These are phyloP conservation scores for Archips xylosteana DNA, from an alignment of 2,888 invertebrate genomes.

Conservation along the genomic window DNA sequence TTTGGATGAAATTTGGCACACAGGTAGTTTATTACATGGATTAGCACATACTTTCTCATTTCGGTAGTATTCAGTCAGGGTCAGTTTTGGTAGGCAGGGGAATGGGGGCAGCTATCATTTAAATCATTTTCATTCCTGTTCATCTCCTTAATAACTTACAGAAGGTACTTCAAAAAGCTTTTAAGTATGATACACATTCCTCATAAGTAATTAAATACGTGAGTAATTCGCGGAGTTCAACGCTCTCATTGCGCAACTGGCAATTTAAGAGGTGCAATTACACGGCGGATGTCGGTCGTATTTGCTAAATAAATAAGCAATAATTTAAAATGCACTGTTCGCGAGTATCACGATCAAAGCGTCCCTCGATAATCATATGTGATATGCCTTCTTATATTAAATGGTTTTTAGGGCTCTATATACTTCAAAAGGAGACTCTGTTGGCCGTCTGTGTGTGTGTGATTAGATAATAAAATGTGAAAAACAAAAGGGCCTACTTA, in stretches of 20 bases:
- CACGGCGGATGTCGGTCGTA: constrained; percentile 52
- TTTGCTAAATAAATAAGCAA: constrained; percentile 54
- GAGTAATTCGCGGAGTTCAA: constrained; percentile 53
- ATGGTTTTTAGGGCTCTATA: too few relatives aligned
- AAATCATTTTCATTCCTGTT: not conserved
- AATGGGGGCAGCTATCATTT: not conserved
- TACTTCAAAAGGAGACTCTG: too few relatives aligned
- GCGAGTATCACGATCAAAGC: constrained; percentile 13
- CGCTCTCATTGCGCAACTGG: constrained; percentile 61
- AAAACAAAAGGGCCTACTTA: too few relatives aligned
- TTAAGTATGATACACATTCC: constrained; percentile 26
- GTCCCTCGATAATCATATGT: too few relatives aligned
- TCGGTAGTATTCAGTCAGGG: not conserved
- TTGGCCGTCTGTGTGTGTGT: too few relatives aligned
- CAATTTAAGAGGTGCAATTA: constrained; percentile 55
- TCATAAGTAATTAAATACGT: constrained; percentile 28
- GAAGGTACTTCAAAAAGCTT: constrained; percentile 8
- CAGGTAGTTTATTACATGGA: too few relatives aligned
- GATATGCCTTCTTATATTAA: too few relatives aligned
- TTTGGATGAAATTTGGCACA: too few relatives aligned
- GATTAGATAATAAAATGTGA: too few relatives aligned
- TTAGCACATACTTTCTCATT: not conserved
- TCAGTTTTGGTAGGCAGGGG: not conserved
- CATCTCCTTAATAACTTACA: not conserved
- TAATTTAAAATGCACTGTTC: constrained; percentile 40